Evolutionary conservation across 2,888 invertebrate genomes (phyloP).

Genomic region (Hirudinaria manillensis): DNA sequence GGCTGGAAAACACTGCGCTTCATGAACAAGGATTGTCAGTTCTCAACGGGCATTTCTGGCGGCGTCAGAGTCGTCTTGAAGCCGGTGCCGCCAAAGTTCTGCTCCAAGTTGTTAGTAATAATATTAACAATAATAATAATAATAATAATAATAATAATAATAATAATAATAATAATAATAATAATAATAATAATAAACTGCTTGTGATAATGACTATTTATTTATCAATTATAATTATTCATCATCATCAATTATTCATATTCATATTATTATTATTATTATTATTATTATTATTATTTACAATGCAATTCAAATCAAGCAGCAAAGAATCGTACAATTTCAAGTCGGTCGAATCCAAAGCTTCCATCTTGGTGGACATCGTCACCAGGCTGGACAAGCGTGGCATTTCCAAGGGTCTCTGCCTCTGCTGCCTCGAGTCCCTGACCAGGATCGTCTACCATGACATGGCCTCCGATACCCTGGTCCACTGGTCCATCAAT

Average conservation of each 20-base stretch:
- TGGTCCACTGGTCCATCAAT: not conserved
- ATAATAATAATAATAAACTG: no score
- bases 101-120: no score
- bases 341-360: not conserved
- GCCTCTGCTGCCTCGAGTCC: not conserved
- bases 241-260: not conserved
- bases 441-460: not conserved
- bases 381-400: not conserved
- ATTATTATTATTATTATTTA: no score
- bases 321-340: not conserved
- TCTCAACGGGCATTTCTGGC: not conserved
- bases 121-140: no score
- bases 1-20: not conserved
- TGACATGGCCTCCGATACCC: not conserved
- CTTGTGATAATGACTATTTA: no score
- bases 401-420: not conserved
- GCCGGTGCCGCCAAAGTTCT: no score
- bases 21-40: not conserved
- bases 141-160: no score
- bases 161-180: no score
- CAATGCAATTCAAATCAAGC: no score
- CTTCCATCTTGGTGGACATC: not conserved
- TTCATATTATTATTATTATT: no score
- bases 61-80: not conserved
- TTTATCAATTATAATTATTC: not conserved